phyloP scores from a whole-genome alignment of 2,888 invertebrate genomes.

The Pseudococcus longispinus region DNA sequence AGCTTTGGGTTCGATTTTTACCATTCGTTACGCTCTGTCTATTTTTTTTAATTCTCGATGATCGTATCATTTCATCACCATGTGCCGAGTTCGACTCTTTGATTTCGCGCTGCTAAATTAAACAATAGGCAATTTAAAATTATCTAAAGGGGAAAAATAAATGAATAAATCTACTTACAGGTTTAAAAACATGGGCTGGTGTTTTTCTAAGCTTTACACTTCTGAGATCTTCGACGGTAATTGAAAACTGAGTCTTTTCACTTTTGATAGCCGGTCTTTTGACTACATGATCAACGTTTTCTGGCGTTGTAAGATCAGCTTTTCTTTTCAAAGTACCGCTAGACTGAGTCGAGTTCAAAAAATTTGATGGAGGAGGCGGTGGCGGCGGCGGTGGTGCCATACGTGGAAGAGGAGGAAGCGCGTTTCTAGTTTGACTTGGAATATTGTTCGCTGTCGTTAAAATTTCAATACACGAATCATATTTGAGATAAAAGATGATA shows the following conservation, averaged over 20 bases:
- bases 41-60: neutral
- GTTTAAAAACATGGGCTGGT: neutral
- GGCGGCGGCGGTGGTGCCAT: neutral
- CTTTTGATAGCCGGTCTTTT: slow-evolving; percentile 20
- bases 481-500: neutral
- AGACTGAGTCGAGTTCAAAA: neutral
- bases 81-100: neutral
- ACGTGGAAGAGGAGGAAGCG: neutral
- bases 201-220: slow-evolving; percentile 24
- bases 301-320: slow-evolving; percentile 17
- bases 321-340: neutral
- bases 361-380: neutral
- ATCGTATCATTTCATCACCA: neutral
- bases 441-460: neutral
- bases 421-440: neutral
- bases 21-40: neutral
- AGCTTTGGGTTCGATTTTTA: slow-evolving; percentile 3
- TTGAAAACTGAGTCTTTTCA: slow-evolving; percentile 26
- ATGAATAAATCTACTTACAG: neutral
- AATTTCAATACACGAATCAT: neutral
- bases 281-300: neutral
- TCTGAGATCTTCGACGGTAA: slow-evolving; percentile 20
- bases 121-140: neutral
- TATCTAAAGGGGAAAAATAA: neutral
- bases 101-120: neutral